Conservation (phyloP, 2,113 vertebrate genomes). For the Rhinolophus sinicus region DNA sequence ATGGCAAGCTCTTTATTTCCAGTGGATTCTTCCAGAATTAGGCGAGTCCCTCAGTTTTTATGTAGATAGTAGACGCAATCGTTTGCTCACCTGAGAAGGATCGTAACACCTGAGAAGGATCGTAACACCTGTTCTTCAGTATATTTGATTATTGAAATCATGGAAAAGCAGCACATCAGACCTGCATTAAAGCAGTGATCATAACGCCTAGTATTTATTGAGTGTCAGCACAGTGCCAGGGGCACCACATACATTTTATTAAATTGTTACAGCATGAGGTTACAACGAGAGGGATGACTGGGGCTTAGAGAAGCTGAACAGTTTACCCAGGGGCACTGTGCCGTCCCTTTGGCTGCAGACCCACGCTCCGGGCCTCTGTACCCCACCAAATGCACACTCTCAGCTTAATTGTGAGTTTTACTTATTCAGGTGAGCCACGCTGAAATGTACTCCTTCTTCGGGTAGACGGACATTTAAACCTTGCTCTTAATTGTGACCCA, state of each 20-base stretch:
- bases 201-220: background rate
- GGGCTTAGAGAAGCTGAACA: background rate
- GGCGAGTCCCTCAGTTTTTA: background rate
- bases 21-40: background rate
- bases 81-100: background rate
- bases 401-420: background rate
- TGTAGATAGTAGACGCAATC: background rate
- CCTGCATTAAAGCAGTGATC: background rate
- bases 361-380: background rate
- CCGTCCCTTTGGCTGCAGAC: background rate
- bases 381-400: background rate
- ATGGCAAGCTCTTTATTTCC: slow-evolving; percentile 7
- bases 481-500: background rate
- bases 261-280: background rate
- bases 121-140: background rate
- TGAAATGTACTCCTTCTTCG: background rate
- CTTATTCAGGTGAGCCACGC: background rate
- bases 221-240: background rate
- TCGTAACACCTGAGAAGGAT: background rate
- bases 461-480: background rate
- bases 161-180: background rate
- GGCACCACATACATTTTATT: background rate
- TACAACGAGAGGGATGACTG: background rate
- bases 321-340: background rate
- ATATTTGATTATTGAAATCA: background rate